These are phyloP conservation scores for Mustela lutreola DNA, from an alignment of 2,113 vertebrate species.

Conservation along the genomic window DNA sequence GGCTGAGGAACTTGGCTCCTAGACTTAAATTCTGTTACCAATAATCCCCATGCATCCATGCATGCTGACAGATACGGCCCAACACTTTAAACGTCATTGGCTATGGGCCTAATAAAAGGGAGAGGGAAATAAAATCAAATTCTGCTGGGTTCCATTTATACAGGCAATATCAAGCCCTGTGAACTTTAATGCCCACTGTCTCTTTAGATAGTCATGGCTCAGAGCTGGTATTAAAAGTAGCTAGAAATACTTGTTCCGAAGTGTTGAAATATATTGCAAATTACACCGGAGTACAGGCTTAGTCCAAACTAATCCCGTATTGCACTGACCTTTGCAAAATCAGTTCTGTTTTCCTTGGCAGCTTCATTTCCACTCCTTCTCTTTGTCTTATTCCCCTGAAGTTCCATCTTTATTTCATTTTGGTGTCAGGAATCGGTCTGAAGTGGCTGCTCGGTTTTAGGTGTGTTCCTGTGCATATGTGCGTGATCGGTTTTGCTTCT, in stretches of 20 bases:
- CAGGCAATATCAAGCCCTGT: conserved; percentile 86
- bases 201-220: conserved; percentile 88
- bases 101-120: conserved; percentile 87
- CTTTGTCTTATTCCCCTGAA: conserved; percentile 82
- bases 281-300: conserved; percentile 83
- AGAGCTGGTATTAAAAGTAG: conserved; percentile 86
- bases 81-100: conserved; percentile 85
- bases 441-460: conserved; percentile 78
- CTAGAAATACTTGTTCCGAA: conserved; percentile 87
- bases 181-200: conserved; percentile 88
- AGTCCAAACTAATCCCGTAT: conserved; percentile 85
- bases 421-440: conserved; percentile 81
- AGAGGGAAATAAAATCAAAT: conserved; percentile 87
- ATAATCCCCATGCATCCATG: conserved; percentile 85
- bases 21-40: conserved; percentile 86
- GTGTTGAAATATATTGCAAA: conserved; percentile 87
- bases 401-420: conserved; percentile 85
- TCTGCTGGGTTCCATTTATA: conserved; percentile 83
- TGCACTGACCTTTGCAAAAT: conserved; percentile 86
- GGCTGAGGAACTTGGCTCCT: conserved; percentile 82
- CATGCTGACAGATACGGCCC: conserved; percentile 84
- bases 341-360: conserved; percentile 86
- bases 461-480: conserved; percentile 49
- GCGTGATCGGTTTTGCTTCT: conserved; percentile 59
- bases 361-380: conserved; percentile 84